phyloP scores from a whole-genome alignment of 2,888 invertebrate genomes.

The Heliconius aoede region DNA sequence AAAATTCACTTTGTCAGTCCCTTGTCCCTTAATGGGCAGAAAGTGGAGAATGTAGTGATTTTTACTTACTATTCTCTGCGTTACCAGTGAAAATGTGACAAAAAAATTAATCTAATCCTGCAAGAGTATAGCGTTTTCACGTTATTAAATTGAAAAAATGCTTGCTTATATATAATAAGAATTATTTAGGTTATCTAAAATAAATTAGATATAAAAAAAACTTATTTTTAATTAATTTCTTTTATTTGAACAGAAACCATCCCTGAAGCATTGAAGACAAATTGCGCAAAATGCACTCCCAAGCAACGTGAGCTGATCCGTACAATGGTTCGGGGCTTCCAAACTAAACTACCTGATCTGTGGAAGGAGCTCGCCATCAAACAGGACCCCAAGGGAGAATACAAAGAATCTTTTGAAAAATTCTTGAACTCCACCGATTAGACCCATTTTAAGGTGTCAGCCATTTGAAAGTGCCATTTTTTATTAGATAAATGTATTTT shows the following conservation, averaged over 20 bases:
- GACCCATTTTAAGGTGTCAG: too few relatives aligned
- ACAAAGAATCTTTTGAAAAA: constrained; percentile 83
- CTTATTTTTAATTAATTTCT: not conserved
- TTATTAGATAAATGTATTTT: not conserved
- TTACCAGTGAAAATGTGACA: too few relatives aligned
- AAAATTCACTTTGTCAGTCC: too few relatives aligned
- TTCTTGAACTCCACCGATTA: constrained; percentile 64
- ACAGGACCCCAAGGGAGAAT: constrained; percentile 87
- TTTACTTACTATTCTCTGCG: too few relatives aligned
- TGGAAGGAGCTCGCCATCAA: constrained; percentile 86
- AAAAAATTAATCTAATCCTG: too few relatives aligned
- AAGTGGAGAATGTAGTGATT: not conserved
- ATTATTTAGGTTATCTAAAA: too few relatives aligned
- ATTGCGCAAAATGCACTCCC: constrained; percentile 86
- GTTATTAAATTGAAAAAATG: too few relatives aligned
- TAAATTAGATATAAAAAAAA: too few relatives aligned
- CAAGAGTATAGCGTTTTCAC: too few relatives aligned
- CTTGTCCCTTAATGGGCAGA: not conserved
- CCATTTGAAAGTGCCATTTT: not conserved
- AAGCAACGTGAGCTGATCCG: constrained; percentile 84
- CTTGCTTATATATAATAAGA: too few relatives aligned
- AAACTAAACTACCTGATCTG: constrained; percentile 84
- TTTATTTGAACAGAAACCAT: constrained; percentile 58
- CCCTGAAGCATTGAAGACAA: constrained; percentile 70
- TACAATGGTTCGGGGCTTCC: constrained; percentile 85